These are phyloP conservation scores for Theonella swinhoei DNA, from an alignment of 37 sponge, comb jelly and placozoan species.

Conservation along the genomic window DNA sequence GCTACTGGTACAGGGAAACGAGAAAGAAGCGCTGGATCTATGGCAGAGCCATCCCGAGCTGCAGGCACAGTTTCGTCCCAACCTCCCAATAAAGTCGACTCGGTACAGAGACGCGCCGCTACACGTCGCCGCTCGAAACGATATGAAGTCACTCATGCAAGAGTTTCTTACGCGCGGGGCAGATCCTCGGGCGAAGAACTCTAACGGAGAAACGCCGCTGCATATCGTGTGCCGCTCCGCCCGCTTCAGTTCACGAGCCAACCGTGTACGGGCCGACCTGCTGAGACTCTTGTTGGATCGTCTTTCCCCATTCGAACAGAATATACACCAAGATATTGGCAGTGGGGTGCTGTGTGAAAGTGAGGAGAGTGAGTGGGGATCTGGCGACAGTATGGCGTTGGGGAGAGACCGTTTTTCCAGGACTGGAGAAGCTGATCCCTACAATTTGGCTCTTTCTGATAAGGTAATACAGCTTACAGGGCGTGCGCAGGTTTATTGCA, in stretches of 20 bases:
- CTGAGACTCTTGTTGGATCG: conserved; percentile 48
- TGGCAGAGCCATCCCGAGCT: conserved; percentile 46
- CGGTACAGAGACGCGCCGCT: conserved; percentile 61
- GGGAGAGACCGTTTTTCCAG: no score
- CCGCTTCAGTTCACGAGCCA: conserved; percentile 23
- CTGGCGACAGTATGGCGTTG: neutral
- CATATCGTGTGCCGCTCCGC: conserved; percentile 68
- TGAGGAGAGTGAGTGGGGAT: neutral
- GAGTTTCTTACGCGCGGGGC: conserved; percentile 54
- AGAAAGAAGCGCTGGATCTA: conserved; percentile 37
- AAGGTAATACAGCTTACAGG: conserved; percentile 18
- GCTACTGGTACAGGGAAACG: conserved; percentile 39
- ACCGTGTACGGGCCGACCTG: conserved; percentile 40
- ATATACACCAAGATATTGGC: neutral
- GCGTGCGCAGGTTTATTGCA: neutral
- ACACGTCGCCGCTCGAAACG: conserved; percentile 51
- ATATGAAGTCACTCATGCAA: conserved; percentile 30
- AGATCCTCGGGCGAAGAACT: conserved; percentile 61
- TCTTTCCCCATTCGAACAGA: neutral
- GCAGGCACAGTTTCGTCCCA: conserved; percentile 43
- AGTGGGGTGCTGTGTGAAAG: neutral
- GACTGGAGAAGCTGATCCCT: neutral
- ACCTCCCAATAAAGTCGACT: conserved; percentile 41
- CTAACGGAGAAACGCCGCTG: conserved; percentile 63
- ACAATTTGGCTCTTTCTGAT: conserved; percentile 31